phyloP scores from a whole-genome alignment of 2,113 vertebrate genomes.

The Vulpes ferrilata region DNA sequence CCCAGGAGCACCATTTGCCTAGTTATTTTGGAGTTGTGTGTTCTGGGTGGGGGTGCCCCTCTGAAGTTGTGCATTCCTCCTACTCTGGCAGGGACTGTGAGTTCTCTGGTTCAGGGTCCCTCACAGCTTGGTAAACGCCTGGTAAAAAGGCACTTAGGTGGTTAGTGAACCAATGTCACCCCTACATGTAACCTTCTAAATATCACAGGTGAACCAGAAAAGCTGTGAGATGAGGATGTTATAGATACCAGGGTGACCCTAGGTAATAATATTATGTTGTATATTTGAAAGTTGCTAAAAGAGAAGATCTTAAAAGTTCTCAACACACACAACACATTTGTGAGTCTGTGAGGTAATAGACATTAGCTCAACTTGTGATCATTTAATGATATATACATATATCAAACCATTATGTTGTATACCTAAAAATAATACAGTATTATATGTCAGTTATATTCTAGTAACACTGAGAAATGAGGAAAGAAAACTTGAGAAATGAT shows the following conservation, averaged over 20 bases:
- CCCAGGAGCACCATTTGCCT: neutral
- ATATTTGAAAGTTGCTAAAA: neutral
- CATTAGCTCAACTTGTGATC: neutral
- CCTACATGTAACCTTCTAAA: neutral
- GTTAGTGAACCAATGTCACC: neutral
- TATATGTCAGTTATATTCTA: neutral
- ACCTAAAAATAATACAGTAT: neutral
- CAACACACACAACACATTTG: neutral
- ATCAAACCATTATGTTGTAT: neutral
- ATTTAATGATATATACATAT: neutral
- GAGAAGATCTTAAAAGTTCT: neutral
- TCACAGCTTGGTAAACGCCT: neutral
- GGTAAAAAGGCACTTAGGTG: neutral
- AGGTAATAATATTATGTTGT: neutral
- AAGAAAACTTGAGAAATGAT: neutral
- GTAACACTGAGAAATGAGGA: neutral
- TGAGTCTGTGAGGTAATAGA: neutral
- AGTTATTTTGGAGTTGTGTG: neutral
- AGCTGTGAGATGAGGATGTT: neutral
- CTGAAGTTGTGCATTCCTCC: neutral
- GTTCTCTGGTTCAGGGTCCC: neutral
- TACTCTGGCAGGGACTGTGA: neutral
- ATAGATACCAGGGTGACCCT: neutral
- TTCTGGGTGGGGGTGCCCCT: neutral
- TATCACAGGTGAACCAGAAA: neutral